Evolutionary conservation across 2,888 invertebrate genomes (phyloP).

Genomic region (Seira sanloemensis): DNA sequence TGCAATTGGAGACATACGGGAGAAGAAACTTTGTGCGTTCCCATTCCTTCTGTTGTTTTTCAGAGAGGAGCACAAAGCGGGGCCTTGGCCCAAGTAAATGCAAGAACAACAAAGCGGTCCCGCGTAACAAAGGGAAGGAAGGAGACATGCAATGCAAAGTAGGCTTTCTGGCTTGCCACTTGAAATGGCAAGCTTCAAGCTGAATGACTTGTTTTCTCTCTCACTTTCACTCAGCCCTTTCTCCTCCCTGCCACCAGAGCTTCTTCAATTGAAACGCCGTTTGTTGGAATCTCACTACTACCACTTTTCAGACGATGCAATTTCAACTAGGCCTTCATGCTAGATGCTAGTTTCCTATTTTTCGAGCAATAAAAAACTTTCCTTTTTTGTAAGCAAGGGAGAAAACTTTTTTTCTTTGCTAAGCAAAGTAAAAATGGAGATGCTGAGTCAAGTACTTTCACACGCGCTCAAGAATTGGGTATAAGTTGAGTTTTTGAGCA

Average conservation of each 20-base stretch:
- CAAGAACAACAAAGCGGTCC: conserved; percentile 7
- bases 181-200: conserved; percentile 30
- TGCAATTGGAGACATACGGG: not conserved
- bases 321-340: conserved; percentile 16
- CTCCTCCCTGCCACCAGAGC: not conserved
- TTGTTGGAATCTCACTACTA: conserved; percentile 30
- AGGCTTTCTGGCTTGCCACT: conserved; percentile 32
- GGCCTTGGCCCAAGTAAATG: not conserved
- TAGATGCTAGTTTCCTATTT: not conserved
- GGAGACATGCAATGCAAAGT: conserved; percentile 25
- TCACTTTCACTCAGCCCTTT: not conserved
- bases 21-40: not conserved
- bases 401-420: not conserved
- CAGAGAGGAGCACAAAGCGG: not conserved
- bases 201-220: conserved; percentile 15
- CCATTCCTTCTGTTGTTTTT: not conserved
- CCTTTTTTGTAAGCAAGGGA: conserved; percentile 19
- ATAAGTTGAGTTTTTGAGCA: no score
- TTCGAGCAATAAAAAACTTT: conserved; percentile 12
- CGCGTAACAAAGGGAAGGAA: not conserved
- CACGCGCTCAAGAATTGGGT: not conserved
- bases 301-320: conserved; percentile 30
- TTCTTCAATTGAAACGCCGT: conserved; percentile 26
- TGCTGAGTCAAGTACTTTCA: conserved; percentile 48
- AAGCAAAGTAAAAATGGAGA: conserved; percentile 30